Percentiles rank a stretch among this genome's conserved stretches.
Conservation (phyloP, 2,113 vertebrate genomes). For the Vombatus ursinus region DNA sequence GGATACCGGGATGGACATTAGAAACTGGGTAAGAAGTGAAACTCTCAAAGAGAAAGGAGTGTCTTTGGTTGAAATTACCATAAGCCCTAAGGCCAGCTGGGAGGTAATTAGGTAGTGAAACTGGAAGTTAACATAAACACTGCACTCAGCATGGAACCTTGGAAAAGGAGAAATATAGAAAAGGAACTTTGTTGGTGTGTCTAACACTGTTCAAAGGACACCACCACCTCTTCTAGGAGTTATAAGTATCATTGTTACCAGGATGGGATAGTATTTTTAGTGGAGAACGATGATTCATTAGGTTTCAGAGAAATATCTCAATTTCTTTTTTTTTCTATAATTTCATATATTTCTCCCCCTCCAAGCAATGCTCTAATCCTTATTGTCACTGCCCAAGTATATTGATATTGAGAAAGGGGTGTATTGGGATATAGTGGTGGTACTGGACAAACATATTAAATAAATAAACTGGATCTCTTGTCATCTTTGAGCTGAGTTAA, state of each 20-base stretch:
- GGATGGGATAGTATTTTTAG: background rate
- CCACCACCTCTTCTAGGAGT: background rate
- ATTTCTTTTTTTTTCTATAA: background rate
- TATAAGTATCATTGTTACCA: background rate
- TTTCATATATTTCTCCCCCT: background rate
- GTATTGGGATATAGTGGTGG: background rate
- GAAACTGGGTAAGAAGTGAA: background rate
- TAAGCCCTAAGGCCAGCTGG: background rate
- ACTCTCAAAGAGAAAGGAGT: background rate
- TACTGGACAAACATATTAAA: background rate
- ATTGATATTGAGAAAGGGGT: background rate
- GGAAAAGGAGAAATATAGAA: background rate
- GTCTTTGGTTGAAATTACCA: background rate
- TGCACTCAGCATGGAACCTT: background rate
- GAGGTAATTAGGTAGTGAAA: background rate
- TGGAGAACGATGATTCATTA: background rate
- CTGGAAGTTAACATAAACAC: background rate
- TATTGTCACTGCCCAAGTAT: background rate
- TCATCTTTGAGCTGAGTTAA: background rate
- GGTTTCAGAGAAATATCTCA: background rate
- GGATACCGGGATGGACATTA: background rate
- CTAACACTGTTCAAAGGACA: background rate
- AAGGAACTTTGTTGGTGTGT: background rate
- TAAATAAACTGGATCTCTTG: background rate
- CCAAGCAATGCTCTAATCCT: background rate